These are phyloP conservation scores for Clostera curtula DNA, from an alignment of 2,888 invertebrate genomes.

Conservation along the genomic window DNA sequence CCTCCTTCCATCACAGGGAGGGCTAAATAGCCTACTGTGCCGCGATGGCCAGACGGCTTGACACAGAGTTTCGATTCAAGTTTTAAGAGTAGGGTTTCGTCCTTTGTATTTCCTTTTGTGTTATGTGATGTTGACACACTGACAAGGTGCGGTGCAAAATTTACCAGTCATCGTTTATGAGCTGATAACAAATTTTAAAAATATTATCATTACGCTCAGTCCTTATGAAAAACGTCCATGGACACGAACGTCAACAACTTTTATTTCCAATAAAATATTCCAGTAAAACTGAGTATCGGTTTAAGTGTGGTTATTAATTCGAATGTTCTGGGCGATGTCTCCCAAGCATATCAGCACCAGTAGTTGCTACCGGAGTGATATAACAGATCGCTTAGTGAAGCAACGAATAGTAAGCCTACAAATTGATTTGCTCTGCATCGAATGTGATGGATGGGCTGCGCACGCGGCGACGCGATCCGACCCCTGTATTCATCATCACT, in stretches of 20 bases:
- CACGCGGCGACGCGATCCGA: conserved; percentile 41
- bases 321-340: conserved; percentile 14
- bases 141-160: too few relatives aligned
- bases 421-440: conserved; percentile 63
- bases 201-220: conserved; percentile 19
- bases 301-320: conserved; percentile 18
- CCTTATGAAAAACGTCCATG: conserved; percentile 16
- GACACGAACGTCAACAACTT: conserved; percentile 26
- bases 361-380: conserved; percentile 16
- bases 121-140: too few relatives aligned
- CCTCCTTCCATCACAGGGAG: too few relatives aligned
- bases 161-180: too few relatives aligned
- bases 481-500: conserved; percentile 37
- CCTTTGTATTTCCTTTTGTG: too few relatives aligned
- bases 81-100: too few relatives aligned
- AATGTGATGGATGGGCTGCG: conserved; percentile 53
- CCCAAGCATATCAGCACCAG: conserved; percentile 12
- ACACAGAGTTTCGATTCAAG: too few relatives aligned
- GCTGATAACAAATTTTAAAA: too few relatives aligned
- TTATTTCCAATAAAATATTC: conserved; percentile 24
- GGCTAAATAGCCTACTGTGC: too few relatives aligned
- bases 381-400: conserved; percentile 32
- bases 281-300: conserved; percentile 22
- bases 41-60: too few relatives aligned
- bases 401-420: conserved; percentile 41